A percentile compares a stretch with the other conserved stretches of the same genome.
Conservation (phyloP, 2,113 vertebrate species). For the Corydoras sp. region DNA sequence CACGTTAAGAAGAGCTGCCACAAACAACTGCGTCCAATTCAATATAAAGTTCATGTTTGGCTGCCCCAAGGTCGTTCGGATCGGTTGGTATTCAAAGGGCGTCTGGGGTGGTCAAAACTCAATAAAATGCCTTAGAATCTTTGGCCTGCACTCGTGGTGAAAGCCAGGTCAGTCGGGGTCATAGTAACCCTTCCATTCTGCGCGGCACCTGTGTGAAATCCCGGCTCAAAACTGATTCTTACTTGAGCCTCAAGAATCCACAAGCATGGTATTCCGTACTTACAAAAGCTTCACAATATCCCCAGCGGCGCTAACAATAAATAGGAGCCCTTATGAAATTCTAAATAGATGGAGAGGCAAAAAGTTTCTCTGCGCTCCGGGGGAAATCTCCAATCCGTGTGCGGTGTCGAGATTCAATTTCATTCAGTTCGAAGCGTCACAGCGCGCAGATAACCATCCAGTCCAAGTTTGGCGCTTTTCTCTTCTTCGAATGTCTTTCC, state of each 20-base stretch:
- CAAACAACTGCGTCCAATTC: conserved; percentile 58
- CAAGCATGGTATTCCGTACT: not conserved
- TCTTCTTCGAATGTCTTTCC: too few species aligned
- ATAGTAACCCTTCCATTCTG: conserved; percentile 55
- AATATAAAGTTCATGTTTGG: conserved; percentile 69
- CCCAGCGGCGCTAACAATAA: conserved; percentile 6
- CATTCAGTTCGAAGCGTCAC: too few species aligned
- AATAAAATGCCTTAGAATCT: conserved; percentile 9
- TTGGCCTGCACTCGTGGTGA: not conserved
- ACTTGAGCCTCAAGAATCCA: conserved; percentile 37
- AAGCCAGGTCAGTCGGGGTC: conserved; percentile 39
- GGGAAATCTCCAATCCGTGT: not conserved
- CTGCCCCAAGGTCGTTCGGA: conserved; percentile 47
- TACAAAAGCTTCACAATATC: not conserved
- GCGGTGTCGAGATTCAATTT: too few species aligned
- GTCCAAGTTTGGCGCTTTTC: too few species aligned
- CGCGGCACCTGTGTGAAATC: conserved; percentile 8
- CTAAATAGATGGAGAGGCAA: not conserved
- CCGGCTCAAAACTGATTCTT: conserved; percentile 31
- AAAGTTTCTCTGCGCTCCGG: not conserved
- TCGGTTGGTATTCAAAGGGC: too few species aligned
- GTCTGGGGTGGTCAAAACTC: too few species aligned
- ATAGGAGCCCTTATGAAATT: not conserved
- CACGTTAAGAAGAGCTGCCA: conserved; percentile 56
- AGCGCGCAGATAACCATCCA: too few species aligned